Conservation (phyloP, 1,140 invertebrate genomes). For the Nilaparvata lugens region DNA sequence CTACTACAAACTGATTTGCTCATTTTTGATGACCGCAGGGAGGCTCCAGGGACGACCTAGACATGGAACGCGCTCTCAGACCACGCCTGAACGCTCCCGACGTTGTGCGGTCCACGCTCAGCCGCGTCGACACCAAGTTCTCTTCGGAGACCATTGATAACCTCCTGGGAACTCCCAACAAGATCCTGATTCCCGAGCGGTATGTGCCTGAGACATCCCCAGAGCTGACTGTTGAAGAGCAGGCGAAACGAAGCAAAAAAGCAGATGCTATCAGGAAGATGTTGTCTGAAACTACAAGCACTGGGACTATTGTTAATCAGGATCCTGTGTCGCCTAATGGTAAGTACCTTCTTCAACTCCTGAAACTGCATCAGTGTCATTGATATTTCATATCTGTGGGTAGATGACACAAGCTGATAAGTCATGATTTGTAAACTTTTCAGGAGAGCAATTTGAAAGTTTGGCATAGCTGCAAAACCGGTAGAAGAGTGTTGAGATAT, state of each 20-base stretch:
- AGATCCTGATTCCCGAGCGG: slow-evolving; percentile 83
- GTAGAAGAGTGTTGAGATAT: no score
- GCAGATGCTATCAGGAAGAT: slow-evolving; percentile 86
- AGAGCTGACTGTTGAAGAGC: slow-evolving; percentile 70
- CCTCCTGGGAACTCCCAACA: slow-evolving; percentile 74
- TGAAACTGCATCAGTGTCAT: no score
- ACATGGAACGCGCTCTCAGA: slow-evolving; percentile 69
- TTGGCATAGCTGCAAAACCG: no score
- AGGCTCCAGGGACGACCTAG: slow-evolving; percentile 64
- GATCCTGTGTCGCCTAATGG: neutral
- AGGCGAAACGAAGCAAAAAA: slow-evolving; percentile 69
- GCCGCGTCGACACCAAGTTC: slow-evolving; percentile 48
- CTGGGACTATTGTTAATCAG: slow-evolving; percentile 8
- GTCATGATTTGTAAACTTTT: no score
- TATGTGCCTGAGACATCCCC: slow-evolving; percentile 81
- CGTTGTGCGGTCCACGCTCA: slow-evolving; percentile 70
- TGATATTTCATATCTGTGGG: no score
- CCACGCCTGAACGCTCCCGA: slow-evolving; percentile 62
- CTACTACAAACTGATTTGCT: no score
- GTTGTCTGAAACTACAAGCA: slow-evolving; percentile 55
- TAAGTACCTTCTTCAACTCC: neutral
- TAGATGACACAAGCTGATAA: no score
- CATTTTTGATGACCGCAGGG: no score
- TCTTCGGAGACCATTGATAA: slow-evolving; percentile 75
- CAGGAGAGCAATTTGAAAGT: no score